Base-by-base conservation (phyloP, 2,113 vertebrate species). In the Engraulis encrasicolus region DNA sequence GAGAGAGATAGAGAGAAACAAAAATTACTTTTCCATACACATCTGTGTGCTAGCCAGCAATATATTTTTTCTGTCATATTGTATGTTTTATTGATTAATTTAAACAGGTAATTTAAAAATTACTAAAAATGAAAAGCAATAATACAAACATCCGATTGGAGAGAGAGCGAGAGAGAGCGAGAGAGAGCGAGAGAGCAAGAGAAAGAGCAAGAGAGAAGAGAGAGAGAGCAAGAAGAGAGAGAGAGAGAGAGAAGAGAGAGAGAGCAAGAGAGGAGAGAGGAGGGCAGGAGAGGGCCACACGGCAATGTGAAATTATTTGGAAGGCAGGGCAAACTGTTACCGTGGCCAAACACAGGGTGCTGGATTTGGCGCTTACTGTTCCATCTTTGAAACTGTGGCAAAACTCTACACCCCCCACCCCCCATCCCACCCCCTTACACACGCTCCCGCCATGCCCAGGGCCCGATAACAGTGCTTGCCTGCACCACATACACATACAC, bases 41-140 rank as follows among this genome's bases (percentile, higher is more conserved):
- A 89, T 93, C 88, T 91, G 89, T 94, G 94, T 94, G 93, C 92
- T 95, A 94, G 93, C 94, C 93, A 94, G 92, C 92, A 95, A 91
- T n/a, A 94, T 92, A 92, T 91, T 80, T 84, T 19, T 36, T 52
- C 66, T 74, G 66, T 74, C 14, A 27, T 74, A 11, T 31, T 45
- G 40, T 45, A 45, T 34, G 15, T 54, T 50, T 80, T 80, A 27
- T 50, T 89, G 93, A 94, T 94, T 95, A 93, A 94, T 86, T 95
- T 94, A 94, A 74, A 95, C 93, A 94, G 92, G 91, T 93, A 86
- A 91, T 81, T 82, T 91, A 92, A 95, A 95, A 94, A 94, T 84
- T 37, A 93, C 92, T 94, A 93, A 94, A 95, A 94, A 93, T 92
- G 82, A 93, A 95, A 34, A 94, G 93, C 92, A 90, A 94, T n/a